A percentile compares a stretch with the other conserved stretches of the same genome.
phyloP scores from a whole-genome alignment of 2,888 invertebrate species.

The Lithophane ornitopus region DNA sequence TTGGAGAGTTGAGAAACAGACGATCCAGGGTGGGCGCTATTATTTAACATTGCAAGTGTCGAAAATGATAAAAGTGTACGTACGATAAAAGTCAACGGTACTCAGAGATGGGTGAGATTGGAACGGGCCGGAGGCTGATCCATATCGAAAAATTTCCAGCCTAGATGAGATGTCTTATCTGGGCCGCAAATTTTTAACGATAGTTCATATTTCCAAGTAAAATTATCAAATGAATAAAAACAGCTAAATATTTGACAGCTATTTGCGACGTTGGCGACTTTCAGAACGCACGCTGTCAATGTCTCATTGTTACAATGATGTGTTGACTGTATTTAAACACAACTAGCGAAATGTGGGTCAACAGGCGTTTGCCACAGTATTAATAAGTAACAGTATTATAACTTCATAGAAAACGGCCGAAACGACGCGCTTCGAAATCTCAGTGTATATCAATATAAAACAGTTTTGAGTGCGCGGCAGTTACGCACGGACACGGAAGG shows the following conservation, averaged over 20 bases:
- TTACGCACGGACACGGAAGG: too few species aligned
- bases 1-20: not conserved
- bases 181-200: too few species aligned
- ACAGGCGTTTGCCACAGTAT: not conserved
- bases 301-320: not conserved
- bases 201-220: too few species aligned
- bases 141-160: not conserved
- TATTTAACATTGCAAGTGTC: not conserved
- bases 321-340: not conserved
- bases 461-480: too few species aligned
- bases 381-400: too few species aligned
- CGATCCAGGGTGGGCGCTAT: not conserved
- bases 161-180: not conserved
- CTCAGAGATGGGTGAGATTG: not conserved
- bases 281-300: not conserved
- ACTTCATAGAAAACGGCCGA: too few species aligned
- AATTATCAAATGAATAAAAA: too few species aligned
- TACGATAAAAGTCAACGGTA: not conserved
- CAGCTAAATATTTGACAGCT: too few species aligned
- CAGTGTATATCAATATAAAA: too few species aligned
- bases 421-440: too few species aligned
- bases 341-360: not conserved
- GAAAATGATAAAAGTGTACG: not conserved
- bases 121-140: not conserved
- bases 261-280: too few species aligned